phyloP scores from a whole-genome alignment of 2,888 invertebrate genomes.

The Liopterus haemorrhoidalis region DNA sequence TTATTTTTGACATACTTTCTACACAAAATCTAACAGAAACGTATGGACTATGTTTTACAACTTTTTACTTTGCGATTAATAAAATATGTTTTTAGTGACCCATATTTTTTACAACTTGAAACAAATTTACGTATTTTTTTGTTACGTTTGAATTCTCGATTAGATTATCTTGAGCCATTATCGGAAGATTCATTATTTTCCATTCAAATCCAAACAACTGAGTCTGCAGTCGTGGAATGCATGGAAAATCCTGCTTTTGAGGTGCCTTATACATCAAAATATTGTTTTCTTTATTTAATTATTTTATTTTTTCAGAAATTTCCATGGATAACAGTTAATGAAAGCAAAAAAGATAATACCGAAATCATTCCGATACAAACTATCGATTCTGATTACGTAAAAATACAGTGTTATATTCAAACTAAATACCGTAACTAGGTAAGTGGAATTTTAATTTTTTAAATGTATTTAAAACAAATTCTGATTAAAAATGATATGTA shows the following conservation, averaged over 20 bases:
- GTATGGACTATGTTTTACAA: constrained; percentile 38
- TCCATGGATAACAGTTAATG: constrained; percentile 46
- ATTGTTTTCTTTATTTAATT: constrained; percentile 1
- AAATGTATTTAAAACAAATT: too few species aligned
- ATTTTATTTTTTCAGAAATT: constrained; percentile 41
- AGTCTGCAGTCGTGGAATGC: constrained; percentile 52
- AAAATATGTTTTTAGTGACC: constrained; percentile 44
- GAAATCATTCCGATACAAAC: constrained; percentile 47
- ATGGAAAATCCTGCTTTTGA: constrained; percentile 50
- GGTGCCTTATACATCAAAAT: constrained; percentile 32
- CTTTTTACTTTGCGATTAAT: background rate
- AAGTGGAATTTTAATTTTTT: background rate
- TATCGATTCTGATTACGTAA: constrained; percentile 44
- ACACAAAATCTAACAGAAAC: constrained; percentile 37
- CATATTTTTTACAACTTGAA: constrained; percentile 57
- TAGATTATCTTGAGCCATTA: constrained; percentile 47
- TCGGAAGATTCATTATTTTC: constrained; percentile 55
- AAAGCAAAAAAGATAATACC: constrained; percentile 35
- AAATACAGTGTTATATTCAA: constrained; percentile 42
- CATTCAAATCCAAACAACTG: constrained; percentile 56
- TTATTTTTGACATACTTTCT: constrained; percentile 43
- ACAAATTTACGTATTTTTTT: constrained; percentile 57
- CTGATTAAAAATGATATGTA: too few species aligned
- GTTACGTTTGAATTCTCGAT: constrained; percentile 51
- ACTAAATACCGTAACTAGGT: constrained; percentile 22